Evolutionary conservation across 2,113 vertebrate genomes (phyloP).

Genomic region (Larimichthys polyactis): DNA sequence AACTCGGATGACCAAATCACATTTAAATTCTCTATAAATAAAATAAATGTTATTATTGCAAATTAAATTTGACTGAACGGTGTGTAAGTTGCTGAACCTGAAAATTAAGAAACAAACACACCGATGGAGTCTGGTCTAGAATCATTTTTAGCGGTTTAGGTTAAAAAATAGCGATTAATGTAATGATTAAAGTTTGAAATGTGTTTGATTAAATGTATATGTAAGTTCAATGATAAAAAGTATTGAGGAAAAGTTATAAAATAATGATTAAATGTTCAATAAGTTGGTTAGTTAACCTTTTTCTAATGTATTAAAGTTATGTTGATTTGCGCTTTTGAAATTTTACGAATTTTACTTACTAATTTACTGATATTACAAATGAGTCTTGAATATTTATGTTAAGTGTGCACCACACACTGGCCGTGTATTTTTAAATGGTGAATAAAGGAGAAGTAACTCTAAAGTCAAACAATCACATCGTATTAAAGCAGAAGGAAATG

Average conservation of each 20-base stretch:
- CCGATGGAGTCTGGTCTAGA: no score
- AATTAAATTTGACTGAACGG: neutral
- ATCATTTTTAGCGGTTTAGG: no score
- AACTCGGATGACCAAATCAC: neutral
- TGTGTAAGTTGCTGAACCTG: neutral
- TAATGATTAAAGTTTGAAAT: neutral
- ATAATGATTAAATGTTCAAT: no score
- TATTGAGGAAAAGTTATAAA: neutral
- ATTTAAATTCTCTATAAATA: neutral
- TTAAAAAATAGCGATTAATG: no score
- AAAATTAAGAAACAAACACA: neutral
- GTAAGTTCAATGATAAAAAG: neutral
- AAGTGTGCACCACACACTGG: no score
- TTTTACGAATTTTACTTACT: no score
- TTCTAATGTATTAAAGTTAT: neutral
- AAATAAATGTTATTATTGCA: neutral
- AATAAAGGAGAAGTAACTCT: neutral
- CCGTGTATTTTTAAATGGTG: neutral
- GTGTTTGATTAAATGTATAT: neutral
- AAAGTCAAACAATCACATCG: neutral
- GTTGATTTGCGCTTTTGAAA: neutral
- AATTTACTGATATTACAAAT: no score
- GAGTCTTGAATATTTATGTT: no score
- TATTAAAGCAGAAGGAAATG: neutral
- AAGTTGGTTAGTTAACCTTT: neutral